phyloP scores from a whole-genome alignment of 2,888 invertebrate species.

The Margaritifera margaritifera region DNA sequence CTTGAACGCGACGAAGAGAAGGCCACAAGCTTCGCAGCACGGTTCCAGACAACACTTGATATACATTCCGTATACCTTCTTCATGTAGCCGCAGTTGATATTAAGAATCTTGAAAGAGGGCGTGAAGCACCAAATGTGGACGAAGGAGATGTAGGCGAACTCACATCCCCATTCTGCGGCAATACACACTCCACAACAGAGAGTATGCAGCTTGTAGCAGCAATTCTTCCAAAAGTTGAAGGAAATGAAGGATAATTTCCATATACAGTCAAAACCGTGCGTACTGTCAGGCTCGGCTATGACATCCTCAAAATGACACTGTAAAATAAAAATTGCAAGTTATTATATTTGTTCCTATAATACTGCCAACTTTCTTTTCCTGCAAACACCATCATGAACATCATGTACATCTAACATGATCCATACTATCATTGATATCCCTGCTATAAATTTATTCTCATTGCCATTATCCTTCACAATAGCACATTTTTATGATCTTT shows the following conservation, averaged over 20 bases:
- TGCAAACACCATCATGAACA: too few species aligned
- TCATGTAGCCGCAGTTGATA: slow-evolving; percentile 74
- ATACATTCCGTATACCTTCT: slow-evolving; percentile 71
- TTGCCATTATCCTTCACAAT: too few species aligned
- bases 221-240: slow-evolving; percentile 80
- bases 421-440: too few species aligned
- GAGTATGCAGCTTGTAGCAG: slow-evolving; percentile 81
- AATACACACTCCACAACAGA: slow-evolving; percentile 80
- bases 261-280: slow-evolving; percentile 79
- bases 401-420: too few species aligned
- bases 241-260: slow-evolving; percentile 79
- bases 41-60: slow-evolving; percentile 74
- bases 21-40: slow-evolving; percentile 45
- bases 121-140: slow-evolving; percentile 83
- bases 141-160: slow-evolving; percentile 76
- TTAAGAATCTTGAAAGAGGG: slow-evolving; percentile 80
- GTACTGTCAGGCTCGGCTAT: slow-evolving; percentile 62
- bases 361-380: too few species aligned
- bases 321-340: background rate
- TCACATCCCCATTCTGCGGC: slow-evolving; percentile 77
- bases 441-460: too few species aligned
- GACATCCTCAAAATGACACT: slow-evolving; percentile 41
- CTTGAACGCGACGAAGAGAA: slow-evolving; percentile 48
- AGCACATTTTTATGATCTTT: too few species aligned
- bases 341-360: too few species aligned